A percentile compares a stretch with the other conserved stretches of the same genome.
Conservation (phyloP, 2,888 invertebrate genomes). For the Endotricha flammealis region DNA sequence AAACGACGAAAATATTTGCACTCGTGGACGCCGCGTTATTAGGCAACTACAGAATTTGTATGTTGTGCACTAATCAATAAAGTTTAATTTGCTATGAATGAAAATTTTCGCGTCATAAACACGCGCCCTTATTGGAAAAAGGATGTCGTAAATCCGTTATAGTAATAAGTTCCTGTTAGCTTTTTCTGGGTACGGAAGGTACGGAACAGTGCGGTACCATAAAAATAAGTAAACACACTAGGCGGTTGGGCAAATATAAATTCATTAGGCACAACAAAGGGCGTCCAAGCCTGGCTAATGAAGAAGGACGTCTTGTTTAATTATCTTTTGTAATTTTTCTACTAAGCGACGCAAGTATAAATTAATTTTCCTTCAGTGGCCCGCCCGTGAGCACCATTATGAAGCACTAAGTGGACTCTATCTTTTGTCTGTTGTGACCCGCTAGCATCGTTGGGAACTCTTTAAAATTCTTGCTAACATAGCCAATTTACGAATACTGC, state of each 20-base stretch:
- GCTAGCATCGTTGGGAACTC: conserved; percentile 27
- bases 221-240: background rate
- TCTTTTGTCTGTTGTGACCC: conserved; percentile 42
- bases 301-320: conserved; percentile 71
- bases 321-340: conserved; percentile 73
- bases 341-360: conserved; percentile 58
- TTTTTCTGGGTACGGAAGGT: no score
- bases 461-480: conserved; percentile 34
- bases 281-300: conserved; percentile 56
- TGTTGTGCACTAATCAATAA: no score
- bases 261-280: conserved; percentile 59
- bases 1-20: no score
- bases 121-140: no score
- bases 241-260: conserved; percentile 36
- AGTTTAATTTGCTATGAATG: no score
- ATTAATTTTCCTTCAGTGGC: conserved; percentile 60
- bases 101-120: no score
- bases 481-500: conserved; percentile 25
- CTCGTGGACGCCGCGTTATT: no score
- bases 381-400: conserved; percentile 48
- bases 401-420: conserved; percentile 43
- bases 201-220: no score
- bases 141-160: no score
- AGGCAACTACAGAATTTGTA: no score
- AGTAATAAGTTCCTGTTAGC: no score